Evolutionary conservation across 2,888 invertebrate genomes (phyloP), one percentile per base, ranked within the genome.

Genomic region (Tupiocoris notatus): DNA sequence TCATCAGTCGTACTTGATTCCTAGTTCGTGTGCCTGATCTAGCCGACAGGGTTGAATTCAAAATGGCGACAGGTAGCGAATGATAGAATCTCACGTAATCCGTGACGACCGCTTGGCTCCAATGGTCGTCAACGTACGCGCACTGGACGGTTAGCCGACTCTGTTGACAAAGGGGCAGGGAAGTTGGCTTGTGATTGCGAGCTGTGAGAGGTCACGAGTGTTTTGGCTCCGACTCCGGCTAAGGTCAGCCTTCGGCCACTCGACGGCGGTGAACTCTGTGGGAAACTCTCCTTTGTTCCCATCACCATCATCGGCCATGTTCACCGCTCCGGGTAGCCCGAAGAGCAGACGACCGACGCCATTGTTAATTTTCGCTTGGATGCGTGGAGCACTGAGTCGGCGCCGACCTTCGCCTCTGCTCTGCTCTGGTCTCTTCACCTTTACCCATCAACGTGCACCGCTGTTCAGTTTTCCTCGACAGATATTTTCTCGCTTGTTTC

Each of bases 301-400:
- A 65, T 76, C 79, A 77, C 79, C 77, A 77, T 77, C 66, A 77
- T 79, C 66, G 24, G 64, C 65, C 65, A 25, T 67, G n/a, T 23
- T 61, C 18, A 61, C 6, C 6, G 12, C 12, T 3, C 6, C 39
- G 6, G 39, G 12, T 3, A 12, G 12, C 6, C 39, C 39, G 39
- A 67, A 74, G 68, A 71, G 73, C n/a, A n/a, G n/a, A n/a, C n/a
- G n/a, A n/a, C n/a, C n/a, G n/a, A n/a, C n/a, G 76, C 79, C 79
- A 79, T 79, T 79, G 79, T 79, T 77, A 65, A 68, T 77, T 79
- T 79, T 79, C 79, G 79, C 79, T 79, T 77, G 76, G 79, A 77
- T 79, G 79, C 79, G 68, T 78, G 74, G 77, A 67, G 62, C 75
- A 70, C 79, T 77, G 67, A 61, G 78, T 76, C 64, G 64, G 70